Conservation (phyloP, 2,797 vertebrate genomes). For the Sebastes diploproa region DNA sequence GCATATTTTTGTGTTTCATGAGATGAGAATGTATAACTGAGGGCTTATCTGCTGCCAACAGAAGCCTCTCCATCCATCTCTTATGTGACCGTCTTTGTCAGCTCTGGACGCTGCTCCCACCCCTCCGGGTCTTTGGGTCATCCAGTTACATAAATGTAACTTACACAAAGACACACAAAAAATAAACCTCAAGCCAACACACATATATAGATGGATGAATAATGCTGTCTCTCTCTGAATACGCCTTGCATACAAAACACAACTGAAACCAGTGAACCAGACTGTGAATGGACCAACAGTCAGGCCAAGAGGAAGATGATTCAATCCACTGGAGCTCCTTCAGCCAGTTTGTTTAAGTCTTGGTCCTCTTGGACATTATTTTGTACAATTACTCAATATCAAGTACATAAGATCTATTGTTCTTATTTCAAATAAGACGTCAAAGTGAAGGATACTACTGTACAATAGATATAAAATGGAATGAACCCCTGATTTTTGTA, state of each 20-base stretch:
- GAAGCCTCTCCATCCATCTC: slow-evolving; percentile 38
- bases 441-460: neutral
- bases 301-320: neutral
- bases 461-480: neutral
- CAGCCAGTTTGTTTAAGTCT: neutral
- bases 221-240: slow-evolving; percentile 2
- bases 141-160: slow-evolving; percentile 15
- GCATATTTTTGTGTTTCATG: neutral
- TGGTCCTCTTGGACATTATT: too few species aligned
- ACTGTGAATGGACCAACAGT: neutral
- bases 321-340: neutral
- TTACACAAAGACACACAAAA: neutral
- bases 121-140: slow-evolving; percentile 28
- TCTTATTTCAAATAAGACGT: neutral
- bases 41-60: slow-evolving; percentile 50
- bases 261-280: slow-evolving; percentile 16
- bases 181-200: neutral
- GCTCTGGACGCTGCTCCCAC: neutral
- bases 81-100: slow-evolving; percentile 27
- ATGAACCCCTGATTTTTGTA: neutral
- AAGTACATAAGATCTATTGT: neutral
- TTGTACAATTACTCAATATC: neutral
- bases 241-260: neutral
- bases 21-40: neutral
- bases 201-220: slow-evolving; percentile 31